Evolutionary conservation across 2,888 invertebrate genomes (phyloP).

Genomic region (Zygothrica quintamaculata): DNA sequence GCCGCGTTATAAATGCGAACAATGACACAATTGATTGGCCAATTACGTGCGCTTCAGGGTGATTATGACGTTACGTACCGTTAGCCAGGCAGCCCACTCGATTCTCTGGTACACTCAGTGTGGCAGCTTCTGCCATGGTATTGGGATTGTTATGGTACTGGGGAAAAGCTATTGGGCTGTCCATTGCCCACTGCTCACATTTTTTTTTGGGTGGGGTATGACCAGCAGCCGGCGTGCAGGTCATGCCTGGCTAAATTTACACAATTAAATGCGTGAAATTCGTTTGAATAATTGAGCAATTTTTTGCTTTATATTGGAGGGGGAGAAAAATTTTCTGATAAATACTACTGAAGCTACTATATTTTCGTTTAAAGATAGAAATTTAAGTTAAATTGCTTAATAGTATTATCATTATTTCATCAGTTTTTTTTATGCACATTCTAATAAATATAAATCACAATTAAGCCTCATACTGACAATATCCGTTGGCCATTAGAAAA

Average conservation of each 20-base stretch:
- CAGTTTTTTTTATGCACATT: neutral
- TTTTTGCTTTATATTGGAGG: slow-evolving; percentile 49
- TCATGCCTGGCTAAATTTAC: slow-evolving; percentile 77
- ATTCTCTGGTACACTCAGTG: too few relatives aligned
- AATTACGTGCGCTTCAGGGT: slow-evolving; percentile 83
- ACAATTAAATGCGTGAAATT: slow-evolving; percentile 81
- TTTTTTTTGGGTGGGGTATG: too few relatives aligned
- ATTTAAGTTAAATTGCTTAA: neutral
- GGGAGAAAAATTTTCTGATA: slow-evolving; percentile 22
- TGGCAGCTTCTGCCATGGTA: slow-evolving; percentile 14
- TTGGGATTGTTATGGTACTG: neutral
- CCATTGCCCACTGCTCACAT: too few relatives aligned
- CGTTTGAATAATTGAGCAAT: slow-evolving; percentile 80
- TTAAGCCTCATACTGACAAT: slow-evolving; percentile 24
- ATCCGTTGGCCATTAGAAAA: slow-evolving; percentile 16
- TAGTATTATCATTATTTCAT: slow-evolving; percentile 14
- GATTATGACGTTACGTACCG: slow-evolving; percentile 82
- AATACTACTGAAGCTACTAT: slow-evolving; percentile 14
- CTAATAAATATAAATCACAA: slow-evolving; percentile 34
- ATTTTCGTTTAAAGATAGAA: slow-evolving; percentile 15
- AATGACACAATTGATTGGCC: slow-evolving; percentile 84
- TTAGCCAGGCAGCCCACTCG: slow-evolving; percentile 57
- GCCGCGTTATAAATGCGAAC: slow-evolving; percentile 78
- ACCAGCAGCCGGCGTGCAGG: slow-evolving; percentile 55
- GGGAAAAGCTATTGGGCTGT: slow-evolving; percentile 5